A percentile compares a stretch with the other conserved stretches of the same genome.
These are phyloP conservation scores for Mythimna loreyi DNA, from an alignment of 2,888 invertebrate species.

Conservation along the genomic window DNA sequence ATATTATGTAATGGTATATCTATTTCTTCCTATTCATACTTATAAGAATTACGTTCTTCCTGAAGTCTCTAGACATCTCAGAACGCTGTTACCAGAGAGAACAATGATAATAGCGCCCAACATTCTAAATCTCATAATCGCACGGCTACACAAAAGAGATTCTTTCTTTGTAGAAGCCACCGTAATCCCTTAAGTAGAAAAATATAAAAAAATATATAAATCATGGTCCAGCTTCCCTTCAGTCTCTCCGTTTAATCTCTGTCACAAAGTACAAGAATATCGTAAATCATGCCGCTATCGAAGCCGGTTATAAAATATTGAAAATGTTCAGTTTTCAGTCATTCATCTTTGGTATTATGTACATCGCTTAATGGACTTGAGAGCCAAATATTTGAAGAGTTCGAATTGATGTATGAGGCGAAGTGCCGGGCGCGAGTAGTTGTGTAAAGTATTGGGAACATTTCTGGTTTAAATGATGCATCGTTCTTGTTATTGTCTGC, in stretches of 20 bases:
- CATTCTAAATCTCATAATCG: slow-evolving; percentile 47
- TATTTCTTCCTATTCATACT: not conserved
- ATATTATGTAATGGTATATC: not conserved
- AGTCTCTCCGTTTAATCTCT: slow-evolving; percentile 66
- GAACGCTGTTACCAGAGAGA: slow-evolving; percentile 19
- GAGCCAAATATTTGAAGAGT: slow-evolving; percentile 55
- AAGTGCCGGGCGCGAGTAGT: slow-evolving; percentile 17
- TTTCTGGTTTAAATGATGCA: slow-evolving; percentile 18
- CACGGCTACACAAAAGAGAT: slow-evolving; percentile 40
- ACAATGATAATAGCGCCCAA: slow-evolving; percentile 26
- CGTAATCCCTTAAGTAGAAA: slow-evolving; percentile 50
- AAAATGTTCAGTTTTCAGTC: slow-evolving; percentile 62
- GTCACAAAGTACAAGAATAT: slow-evolving; percentile 60
- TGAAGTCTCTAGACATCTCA: slow-evolving; percentile 6
- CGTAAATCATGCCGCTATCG: slow-evolving; percentile 69
- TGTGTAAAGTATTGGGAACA: slow-evolving; percentile 24
- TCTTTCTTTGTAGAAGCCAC: slow-evolving; percentile 47
- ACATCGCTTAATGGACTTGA: slow-evolving; percentile 51
- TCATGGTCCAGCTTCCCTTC: slow-evolving; percentile 55
- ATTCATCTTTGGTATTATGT: slow-evolving; percentile 61
- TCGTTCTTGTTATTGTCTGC: slow-evolving; percentile 20
- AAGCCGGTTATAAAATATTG: slow-evolving; percentile 67
- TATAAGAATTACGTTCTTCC: not conserved
- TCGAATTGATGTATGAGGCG: slow-evolving; percentile 47
- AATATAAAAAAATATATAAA: slow-evolving; percentile 62